A percentile compares a stretch with the other conserved stretches of the same genome.
Conservation (phyloP, 2,113 vertebrate species). For the Nothocercus nigrocapillus region DNA sequence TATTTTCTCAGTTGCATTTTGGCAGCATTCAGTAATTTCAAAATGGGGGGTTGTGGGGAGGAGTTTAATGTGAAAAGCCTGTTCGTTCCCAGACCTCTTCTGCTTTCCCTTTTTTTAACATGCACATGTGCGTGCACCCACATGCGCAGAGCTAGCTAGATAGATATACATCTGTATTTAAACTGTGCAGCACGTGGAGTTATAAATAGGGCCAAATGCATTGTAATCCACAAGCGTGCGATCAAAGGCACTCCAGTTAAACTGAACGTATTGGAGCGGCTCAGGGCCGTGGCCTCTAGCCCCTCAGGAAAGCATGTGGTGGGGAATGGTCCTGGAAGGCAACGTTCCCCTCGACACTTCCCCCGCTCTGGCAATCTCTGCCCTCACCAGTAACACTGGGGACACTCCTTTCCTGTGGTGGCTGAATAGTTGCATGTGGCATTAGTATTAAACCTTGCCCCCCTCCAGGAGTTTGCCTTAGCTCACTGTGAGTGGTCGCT, state of each 20-base stretch:
- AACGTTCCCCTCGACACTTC: too few relatives aligned
- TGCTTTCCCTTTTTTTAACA: neutral
- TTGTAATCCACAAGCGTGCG: neutral
- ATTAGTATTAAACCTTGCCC: neutral
- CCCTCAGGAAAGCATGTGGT: neutral
- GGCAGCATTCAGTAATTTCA: neutral
- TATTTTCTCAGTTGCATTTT: neutral
- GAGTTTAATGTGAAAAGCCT: neutral
- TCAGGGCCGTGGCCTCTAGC: neutral
- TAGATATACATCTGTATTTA: neutral
- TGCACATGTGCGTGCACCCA: too few relatives aligned
- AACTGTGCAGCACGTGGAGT: neutral
- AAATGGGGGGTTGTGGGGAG: neutral
- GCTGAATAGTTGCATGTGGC: neutral
- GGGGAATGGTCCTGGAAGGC: too few relatives aligned
- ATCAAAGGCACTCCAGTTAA: neutral
- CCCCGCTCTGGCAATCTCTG: neutral
- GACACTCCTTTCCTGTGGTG: rapidly evolving
- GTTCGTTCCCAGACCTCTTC: neutral
- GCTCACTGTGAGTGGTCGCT: too few relatives aligned
- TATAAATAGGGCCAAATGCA: neutral
- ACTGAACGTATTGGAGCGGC: neutral
- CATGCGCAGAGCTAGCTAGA: neutral
- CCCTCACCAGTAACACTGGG: neutral
- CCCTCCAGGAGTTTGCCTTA: neutral